Evolutionary conservation across 2,797 vertebrate genomes (phyloP), one percentile per base, ranked within the genome.

Genomic region (Syndactyla subalaris): DNA sequence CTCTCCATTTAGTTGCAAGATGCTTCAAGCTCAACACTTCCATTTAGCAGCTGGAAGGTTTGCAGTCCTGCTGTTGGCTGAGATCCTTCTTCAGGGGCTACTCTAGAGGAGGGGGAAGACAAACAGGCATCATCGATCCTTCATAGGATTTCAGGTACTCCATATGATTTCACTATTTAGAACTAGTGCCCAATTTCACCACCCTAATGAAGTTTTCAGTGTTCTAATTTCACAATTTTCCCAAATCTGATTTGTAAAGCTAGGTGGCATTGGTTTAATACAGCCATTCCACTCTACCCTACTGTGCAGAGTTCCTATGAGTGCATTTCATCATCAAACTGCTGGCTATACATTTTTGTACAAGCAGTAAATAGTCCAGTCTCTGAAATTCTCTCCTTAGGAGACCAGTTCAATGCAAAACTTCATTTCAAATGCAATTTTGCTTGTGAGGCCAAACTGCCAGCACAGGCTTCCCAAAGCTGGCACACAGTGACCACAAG

Each of bases 401-500:
- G 24, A 75, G 12, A 26, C 3, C 9, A 30, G 10, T 21, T 39
- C 71, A 71, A 70, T 21, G 12, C 43, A 89, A 57, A 68, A 32
- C 27, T 71, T 63, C 0, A 0, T 41, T 78, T 66, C 66, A 74
- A 58, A 49, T 5, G 26, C 24, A 49, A 21, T 29, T 45, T 45
- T 38, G 10, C 6, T 21, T 51, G 20, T 18, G 17, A 20, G 57
- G 5, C 14, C 30, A 48, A 19, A 22, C 1, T 11, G 29, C 34
- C 48, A 72, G 26, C 22, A 81, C 41, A 38, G 0, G 1, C 21
- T 52, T 72, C 32, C 39, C 29, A 70, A 34, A 34, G 26, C 16
- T 38, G 14, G 34, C 4, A 29, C 0, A 0, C 7, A 20, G 12
- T 1, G 0, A 65, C 18, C 14, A 32, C 2, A 29, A 43, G 3